Conservation (phyloP, 2,888 invertebrate species). For the Epirrhoe tristata region DNA sequence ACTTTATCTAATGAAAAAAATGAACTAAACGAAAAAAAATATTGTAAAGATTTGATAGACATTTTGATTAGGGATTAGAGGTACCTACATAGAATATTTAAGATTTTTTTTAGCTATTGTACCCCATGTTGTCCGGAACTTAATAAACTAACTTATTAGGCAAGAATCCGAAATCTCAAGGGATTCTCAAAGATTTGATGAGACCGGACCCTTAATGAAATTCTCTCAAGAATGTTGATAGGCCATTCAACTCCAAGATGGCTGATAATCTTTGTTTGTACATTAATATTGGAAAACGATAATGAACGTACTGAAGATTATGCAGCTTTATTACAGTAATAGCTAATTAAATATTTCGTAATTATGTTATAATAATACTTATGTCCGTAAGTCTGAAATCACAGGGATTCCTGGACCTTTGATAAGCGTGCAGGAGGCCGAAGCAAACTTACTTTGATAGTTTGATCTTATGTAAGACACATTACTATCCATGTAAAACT, state of each 20-base stretch:
- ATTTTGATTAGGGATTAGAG: no score
- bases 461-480: no score
- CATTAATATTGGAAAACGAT: neutral
- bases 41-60: neutral
- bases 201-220: conserved; percentile 56
- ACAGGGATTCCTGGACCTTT: no score
- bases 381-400: no score
- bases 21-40: no score
- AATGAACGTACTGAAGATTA: neutral
- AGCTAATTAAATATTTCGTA: no score
- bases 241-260: conserved; percentile 60
- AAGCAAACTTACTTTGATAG: no score
- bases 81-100: no score
- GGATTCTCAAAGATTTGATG: conserved; percentile 38
- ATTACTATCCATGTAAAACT: no score
- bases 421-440: no score
- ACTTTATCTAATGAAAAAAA: no score
- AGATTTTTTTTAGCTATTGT: neutral
- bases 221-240: conserved; percentile 63
- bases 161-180: conserved; percentile 29
- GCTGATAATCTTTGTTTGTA: conserved; percentile 15
- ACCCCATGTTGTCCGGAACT: neutral
- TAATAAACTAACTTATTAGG: conserved; percentile 15
- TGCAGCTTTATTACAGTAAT: neutral
- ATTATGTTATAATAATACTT: no score